Base-by-base conservation (phyloP, 2,797 vertebrate genomes). In the Channa striata region DNA sequence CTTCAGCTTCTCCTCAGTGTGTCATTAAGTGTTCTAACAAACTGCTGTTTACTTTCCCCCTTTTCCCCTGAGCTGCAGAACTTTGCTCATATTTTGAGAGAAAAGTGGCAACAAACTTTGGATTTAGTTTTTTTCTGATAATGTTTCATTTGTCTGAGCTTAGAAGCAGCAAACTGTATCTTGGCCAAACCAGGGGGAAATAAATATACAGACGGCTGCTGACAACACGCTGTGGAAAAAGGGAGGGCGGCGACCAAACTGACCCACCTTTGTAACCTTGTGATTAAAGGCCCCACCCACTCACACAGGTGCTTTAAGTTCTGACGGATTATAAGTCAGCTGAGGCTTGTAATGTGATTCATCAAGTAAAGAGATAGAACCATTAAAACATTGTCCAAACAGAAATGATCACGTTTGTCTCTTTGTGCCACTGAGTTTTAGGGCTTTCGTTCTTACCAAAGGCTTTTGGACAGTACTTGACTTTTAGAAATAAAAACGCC, bases 221-320 rank as follows among this genome's bases (percentile, higher is more conserved):
- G 21, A 6, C 23, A 21, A 17, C 1, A 16, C n/a, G 16, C n/a
- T 43, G 17, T 8, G n/a, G 42, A 4, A 42, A 6, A 16, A 33
- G 37, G 8, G 23, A 11, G 49, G 6, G 21, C 5, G 12, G 4
- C 25, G 2, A n/a, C 2, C 33, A 11, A 33, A 49, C 33, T 8
- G 37, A 58, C 10, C 52, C 42, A 14, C 43, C 8, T 54, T 56
- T 71, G 10, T 68, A 51, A 14, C 30, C 43, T 49, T 58, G 13
- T 14, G 64, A 44, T 34, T 20, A 8, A 6, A 58, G 30, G 36
- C 13, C 2, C 54, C 23, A 2, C 30, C 62, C 33, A 2, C 21
- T 3, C 12, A 23, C 20, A 37, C 59, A 66, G 40, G 51, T 68
- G 39, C 46, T 49, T 57, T 17, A 30, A 52, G 1, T 65, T 21